Evolutionary conservation across 37 sponge, comb jelly and placozoan species (phyloP), one percentile per base, ranked within the genome.

Genomic region (Tethya wilhelma): DNA sequence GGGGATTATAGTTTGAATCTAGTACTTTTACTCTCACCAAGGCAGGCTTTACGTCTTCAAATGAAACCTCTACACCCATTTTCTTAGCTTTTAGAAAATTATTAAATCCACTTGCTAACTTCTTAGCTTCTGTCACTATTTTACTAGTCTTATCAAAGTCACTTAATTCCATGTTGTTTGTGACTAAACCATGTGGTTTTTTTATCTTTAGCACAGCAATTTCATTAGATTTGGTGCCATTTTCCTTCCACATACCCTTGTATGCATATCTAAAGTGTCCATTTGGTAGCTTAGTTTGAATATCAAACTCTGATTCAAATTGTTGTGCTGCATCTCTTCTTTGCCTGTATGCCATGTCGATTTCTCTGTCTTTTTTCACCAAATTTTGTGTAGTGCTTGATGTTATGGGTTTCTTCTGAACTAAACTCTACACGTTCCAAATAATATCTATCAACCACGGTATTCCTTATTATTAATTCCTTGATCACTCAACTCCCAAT

Each of bases 261-360:
- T 79, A 79, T 25, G 80, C 80, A 56, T 36, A 26, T 38, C 87
- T 78, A 44, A 79, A 73, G 19, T 74, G 63, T 22, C 87, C 87
- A 40, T 86, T 58, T 41, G 80, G 80, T 67, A 86, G 79, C 20
- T 22, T 26, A n/a, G n/a, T n/a, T n/a, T n/a, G n/a, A n/a, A n/a
- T n/a, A n/a, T n/a, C n/a, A n/a, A n/a, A n/a, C n/a, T n/a, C n/a
- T n/a, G n/a, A n/a, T n/a, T n/a, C n/a, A n/a, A n/a, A n/a, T n/a
- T n/a, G n/a, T n/a, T n/a, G n/a, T n/a, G n/a, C n/a, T n/a, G n/a
- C n/a, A n/a, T n/a, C n/a, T n/a, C n/a, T n/a, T n/a, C n/a, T n/a
- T n/a, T n/a, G n/a, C n/a, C n/a, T n/a, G n/a, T n/a, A n/a, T n/a
- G n/a, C n/a, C n/a, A n/a, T n/a, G n/a, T n/a, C n/a, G n/a, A n/a